Base-by-base conservation (phyloP, 2,888 invertebrate genomes). In the Melieria omissa region DNA sequence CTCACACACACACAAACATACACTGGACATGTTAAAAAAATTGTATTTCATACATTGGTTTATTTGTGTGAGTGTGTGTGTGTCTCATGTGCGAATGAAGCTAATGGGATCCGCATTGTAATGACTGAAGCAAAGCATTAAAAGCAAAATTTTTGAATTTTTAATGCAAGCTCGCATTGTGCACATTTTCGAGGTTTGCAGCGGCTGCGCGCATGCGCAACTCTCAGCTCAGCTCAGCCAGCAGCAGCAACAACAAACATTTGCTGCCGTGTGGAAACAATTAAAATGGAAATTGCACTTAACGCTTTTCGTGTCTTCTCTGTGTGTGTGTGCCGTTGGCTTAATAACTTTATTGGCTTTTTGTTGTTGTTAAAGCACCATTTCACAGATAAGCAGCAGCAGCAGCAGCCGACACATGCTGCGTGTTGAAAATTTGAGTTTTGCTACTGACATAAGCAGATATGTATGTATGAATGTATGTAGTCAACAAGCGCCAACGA, bases 231-330 rank as follows among this genome's bases (percentile, higher is more conserved):
- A 65, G 45, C 65, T 57, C 29, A 54, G 57, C 65, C 16, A 46
- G 10, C 45, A 41, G 41, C 46, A 61, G 61, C 49, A 10, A 2
- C 49, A 10, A 12, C 49, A 12, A 2, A 12, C 49, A 49, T 49
- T 8, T 3, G 49, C 49, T 12, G 49, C 49, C 12, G 2, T 52
- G 52, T 52, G 52, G 52, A 52, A 52, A 52, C 14, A 52, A 52
- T 52, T 52, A 52, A 52, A 52, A 52, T 52, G 52, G 52, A 52
- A 52, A 52, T 52, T 52, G 52, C 6, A 52, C 14, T 52, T 9
- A 52, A 14, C 52, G 52, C 52, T 12, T 14, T 52, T 52, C 52
- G 4, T 52, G 46, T 75, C 70, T 29, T 29, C 29, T 29, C 3
- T 29, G 29, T 29, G 29, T 29, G 29, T 29, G 29, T 29, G 29